Evolutionary conservation across 2,797 vertebrate species (phyloP), one percentile per base, ranked within the genome.

Genomic region (Gymnodraco acuticeps): DNA sequence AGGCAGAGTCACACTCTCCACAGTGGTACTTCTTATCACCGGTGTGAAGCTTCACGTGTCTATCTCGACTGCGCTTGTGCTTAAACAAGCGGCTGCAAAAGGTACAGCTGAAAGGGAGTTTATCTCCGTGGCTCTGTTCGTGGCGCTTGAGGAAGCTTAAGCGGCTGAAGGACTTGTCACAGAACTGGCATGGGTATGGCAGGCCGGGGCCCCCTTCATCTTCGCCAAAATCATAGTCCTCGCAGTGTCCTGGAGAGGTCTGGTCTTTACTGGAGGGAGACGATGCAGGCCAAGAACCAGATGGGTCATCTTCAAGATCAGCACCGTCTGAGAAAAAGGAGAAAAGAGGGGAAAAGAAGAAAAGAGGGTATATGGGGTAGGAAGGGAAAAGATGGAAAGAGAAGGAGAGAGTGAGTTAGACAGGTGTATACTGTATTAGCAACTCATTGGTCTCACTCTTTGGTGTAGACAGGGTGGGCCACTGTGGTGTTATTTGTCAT

Each of bases 1-100:
- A 99, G 0, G 98, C 96, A 0, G 98, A 98, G 45, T 99, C 97
- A 56, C 98, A 99, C 79, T 99, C 98, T 2, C 97, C 97, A 84
- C 98, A 99, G 94, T 99, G 98, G 89, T 99, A 99, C 91, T 99
- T 99, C 93, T 99, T 99, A 90, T 99, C 98, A 65, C 98, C 98
- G 0, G 98, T 99, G 80, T 99, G 98, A 23, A 99, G 97, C 88
- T 99, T 99, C 84, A 99, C 96, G 93, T 99, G 98, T 67, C 98
- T 95, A 84, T 99, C 98, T 65, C 98, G 95, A 93, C 98, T 99
- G 60, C 98, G 96, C 83, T 99, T 99, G 94, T 99, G 98, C 92
- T 99, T 99, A 93, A 99, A 99, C 81, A 99, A 94, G 70, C 98
- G 96, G 80, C 98, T 99, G 93, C 98, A 99, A 73, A 98, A 99